Conservation (phyloP, 2,888 invertebrate genomes). For the Biston stratarius region DNA sequence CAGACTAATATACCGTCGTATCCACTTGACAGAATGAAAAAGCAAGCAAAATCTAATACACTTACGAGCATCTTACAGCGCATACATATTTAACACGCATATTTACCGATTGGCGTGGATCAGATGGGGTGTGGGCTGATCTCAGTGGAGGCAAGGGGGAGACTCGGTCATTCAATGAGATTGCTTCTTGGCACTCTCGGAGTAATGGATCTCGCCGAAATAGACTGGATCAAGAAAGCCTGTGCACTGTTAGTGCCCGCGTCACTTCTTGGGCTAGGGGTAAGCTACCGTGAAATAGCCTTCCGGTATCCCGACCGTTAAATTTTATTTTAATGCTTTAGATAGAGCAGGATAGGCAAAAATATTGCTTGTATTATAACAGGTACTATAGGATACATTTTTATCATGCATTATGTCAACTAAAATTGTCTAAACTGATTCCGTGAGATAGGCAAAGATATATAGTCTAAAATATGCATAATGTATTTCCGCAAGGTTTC, state of each 20-base stretch:
- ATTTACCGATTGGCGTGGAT: constrained; percentile 86
- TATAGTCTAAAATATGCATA: constrained; percentile 1
- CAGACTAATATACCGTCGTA: constrained; percentile 62
- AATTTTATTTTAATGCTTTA: constrained; percentile 20
- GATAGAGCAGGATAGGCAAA: constrained; percentile 6
- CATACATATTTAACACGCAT: constrained; percentile 87
- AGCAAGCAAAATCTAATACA: constrained; percentile 85
- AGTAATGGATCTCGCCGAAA: constrained; percentile 86
- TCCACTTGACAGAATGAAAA: constrained; percentile 81
- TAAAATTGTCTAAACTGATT: background rate
- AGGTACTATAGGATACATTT: background rate
- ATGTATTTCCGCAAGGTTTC: constrained; percentile 13
- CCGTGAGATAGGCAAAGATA: constrained; percentile 3
- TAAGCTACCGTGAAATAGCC: constrained; percentile 42
- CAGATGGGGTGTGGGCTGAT: constrained; percentile 64
- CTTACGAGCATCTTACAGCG: constrained; percentile 83
- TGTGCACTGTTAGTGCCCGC: constrained; percentile 72
- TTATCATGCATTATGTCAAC: background rate
- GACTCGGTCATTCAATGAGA: constrained; percentile 87
- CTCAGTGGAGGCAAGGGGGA: constrained; percentile 61
- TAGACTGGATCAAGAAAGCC: constrained; percentile 84
- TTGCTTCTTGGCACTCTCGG: constrained; percentile 86
- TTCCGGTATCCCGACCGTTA: constrained; percentile 18
- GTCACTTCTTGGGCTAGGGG: constrained; percentile 45
- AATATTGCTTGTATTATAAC: background rate